Percentiles rank a stretch among this genome's conserved stretches.
phyloP scores from a whole-genome alignment of 2,797 vertebrate species.

The Paratrypauchen microcephalus region DNA sequence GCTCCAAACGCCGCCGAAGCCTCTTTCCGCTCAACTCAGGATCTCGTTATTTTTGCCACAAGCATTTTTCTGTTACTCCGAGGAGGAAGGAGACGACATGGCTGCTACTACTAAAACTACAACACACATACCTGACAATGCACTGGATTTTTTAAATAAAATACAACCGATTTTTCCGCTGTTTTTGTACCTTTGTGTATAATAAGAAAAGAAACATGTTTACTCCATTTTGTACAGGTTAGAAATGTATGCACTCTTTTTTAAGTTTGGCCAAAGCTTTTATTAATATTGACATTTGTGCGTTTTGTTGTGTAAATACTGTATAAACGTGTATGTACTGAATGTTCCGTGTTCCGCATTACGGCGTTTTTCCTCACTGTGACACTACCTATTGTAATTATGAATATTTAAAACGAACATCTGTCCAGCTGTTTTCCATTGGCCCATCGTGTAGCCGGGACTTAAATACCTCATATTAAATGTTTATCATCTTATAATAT shows the following conservation, averaged over 20 bases:
- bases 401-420: conserved; percentile 69
- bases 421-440: conserved; percentile 47
- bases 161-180: conserved; percentile 39
- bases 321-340: conserved; percentile 80
- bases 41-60: conserved; percentile 9
- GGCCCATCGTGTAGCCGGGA: conserved; percentile 66
- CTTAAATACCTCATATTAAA: conserved; percentile 73
- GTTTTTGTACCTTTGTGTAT: conserved; percentile 66
- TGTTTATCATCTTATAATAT: conserved; percentile 62
- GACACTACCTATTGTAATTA: conserved; percentile 74
- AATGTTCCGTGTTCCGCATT: conserved; percentile 78
- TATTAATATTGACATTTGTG: conserved; percentile 60
- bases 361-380: conserved; percentile 81
- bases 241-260: conserved; percentile 72
- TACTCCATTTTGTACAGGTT: conserved; percentile 73
- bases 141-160: conserved; percentile 75
- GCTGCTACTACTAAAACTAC: conserved; percentile 75
- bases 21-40: conserved; percentile 12
- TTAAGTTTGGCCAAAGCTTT: conserved; percentile 79
- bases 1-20: neutral
- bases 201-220: conserved; percentile 67
- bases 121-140: conserved; percentile 70
- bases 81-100: conserved; percentile 38
- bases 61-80: conserved; percentile 4
- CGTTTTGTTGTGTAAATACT: conserved; percentile 72